phyloP scores from a whole-genome alignment of 53 echinoderm and acorn worm genomes.

The Henricia sp. region DNA sequence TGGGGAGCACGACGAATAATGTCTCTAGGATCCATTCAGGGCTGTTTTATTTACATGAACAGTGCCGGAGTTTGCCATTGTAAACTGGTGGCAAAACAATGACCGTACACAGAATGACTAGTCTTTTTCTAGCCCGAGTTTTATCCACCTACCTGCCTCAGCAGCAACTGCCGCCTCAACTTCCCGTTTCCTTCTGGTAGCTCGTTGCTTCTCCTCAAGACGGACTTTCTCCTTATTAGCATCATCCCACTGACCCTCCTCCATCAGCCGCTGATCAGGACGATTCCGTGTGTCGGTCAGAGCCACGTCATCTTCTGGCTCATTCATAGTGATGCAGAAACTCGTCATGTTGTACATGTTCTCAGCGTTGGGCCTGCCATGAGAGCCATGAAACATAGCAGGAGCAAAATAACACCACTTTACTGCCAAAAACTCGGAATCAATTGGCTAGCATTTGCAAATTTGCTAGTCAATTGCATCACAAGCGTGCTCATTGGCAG shows the following conservation, averaged over 20 bases:
- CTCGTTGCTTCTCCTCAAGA: slow-evolving; percentile 94
- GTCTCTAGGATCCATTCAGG: too few species aligned
- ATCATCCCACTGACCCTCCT: slow-evolving; percentile 93
- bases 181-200: slow-evolving; percentile 86
- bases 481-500: too few species aligned
- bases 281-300: slow-evolving; percentile 89
- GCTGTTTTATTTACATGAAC: too few species aligned
- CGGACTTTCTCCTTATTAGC: slow-evolving; percentile 95
- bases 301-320: slow-evolving; percentile 79
- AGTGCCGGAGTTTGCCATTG: too few species aligned
- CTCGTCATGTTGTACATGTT: slow-evolving; percentile 93
- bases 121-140: neutral
- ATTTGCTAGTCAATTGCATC: too few species aligned
- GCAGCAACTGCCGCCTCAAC: slow-evolving; percentile 74
- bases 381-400: neutral
- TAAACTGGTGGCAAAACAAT: too few species aligned
- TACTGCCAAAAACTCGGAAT: too few species aligned
- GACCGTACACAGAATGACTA: too few species aligned
- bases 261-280: slow-evolving; percentile 96
- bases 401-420: too few species aligned
- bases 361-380: slow-evolving; percentile 79
- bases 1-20: too few species aligned
- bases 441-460: too few species aligned
- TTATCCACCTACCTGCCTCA: slow-evolving; percentile 74
- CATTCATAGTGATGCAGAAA: slow-evolving; percentile 91